These are phyloP conservation scores for Epizoanthus fatuus DNA, from an alignment of 92 coral and sea anemone species.

Conservation along the genomic window DNA sequence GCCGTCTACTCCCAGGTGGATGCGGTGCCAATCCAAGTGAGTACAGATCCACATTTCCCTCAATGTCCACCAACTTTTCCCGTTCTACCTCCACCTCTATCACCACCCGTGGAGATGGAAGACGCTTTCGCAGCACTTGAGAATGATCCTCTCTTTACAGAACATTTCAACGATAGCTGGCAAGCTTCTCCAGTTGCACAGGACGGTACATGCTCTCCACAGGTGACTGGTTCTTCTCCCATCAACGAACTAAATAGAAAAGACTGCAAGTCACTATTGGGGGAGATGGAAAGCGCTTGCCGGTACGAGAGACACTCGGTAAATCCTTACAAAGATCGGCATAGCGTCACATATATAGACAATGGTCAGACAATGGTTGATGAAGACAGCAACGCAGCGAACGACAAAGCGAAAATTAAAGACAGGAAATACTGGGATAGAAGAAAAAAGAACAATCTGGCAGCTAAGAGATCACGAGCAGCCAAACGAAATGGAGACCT, in stretches of 20 bases:
- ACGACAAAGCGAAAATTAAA: background rate
- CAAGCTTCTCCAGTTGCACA: no score
- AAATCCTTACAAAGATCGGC: background rate
- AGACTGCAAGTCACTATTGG: background rate
- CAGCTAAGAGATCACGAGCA: no score
- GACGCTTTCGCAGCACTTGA: conserved; percentile 15
- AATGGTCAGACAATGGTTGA: background rate
- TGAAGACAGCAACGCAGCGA: background rate
- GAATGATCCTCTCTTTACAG: background rate
- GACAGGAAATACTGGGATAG: conserved; percentile 22
- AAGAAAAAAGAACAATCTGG: background rate
- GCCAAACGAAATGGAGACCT: no score
- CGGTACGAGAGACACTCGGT: background rate
- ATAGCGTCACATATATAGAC: background rate
- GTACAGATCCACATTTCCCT: background rate
- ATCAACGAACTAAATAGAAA: background rate
- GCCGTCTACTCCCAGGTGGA: no score
- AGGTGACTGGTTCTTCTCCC: background rate
- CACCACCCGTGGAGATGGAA: background rate
- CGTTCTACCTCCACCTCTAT: background rate
- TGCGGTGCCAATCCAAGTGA: background rate
- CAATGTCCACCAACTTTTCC: background rate
- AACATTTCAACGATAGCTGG: background rate
- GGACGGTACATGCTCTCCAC: background rate
- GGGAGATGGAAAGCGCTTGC: background rate